Percentiles rank a stretch among this genome's conserved stretches.
These are phyloP conservation scores for Aromia moschata DNA, from an alignment of 2,888 invertebrate species.

Conservation along the genomic window DNA sequence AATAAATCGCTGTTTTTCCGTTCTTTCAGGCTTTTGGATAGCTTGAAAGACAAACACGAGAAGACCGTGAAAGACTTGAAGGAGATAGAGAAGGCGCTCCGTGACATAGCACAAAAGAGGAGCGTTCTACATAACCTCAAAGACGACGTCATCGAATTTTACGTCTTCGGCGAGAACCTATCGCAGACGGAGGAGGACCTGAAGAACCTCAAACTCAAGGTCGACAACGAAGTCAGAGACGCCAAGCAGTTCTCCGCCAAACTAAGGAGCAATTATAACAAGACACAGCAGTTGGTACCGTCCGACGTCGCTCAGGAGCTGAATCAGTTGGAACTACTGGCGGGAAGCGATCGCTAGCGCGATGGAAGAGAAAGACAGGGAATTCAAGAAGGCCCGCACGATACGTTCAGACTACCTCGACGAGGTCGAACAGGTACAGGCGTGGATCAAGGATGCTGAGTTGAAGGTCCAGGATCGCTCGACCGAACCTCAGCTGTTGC, in stretches of 20 bases:
- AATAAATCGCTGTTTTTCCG: slow-evolving; percentile 6
- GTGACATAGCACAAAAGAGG: slow-evolving; percentile 74
- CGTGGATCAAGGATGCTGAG: slow-evolving; percentile 87
- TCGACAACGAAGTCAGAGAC: slow-evolving; percentile 67
- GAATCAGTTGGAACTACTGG: slow-evolving; percentile 81
- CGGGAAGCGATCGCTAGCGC: slow-evolving; percentile 80
- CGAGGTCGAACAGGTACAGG: slow-evolving; percentile 83
- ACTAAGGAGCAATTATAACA: slow-evolving; percentile 71
- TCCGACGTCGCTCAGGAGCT: slow-evolving; percentile 83
- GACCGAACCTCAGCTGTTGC: slow-evolving; percentile 78
- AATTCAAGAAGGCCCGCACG: slow-evolving; percentile 86
- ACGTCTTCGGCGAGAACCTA: slow-evolving; percentile 82
- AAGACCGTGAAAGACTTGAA: slow-evolving; percentile 80
- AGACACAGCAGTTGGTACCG: slow-evolving; percentile 71
- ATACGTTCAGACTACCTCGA: slow-evolving; percentile 81
- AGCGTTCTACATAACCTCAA: slow-evolving; percentile 73
- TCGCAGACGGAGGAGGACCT: slow-evolving; percentile 70
- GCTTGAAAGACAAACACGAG: slow-evolving; percentile 78
- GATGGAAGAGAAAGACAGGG: slow-evolving; percentile 89
- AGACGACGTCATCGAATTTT: slow-evolving; percentile 74
- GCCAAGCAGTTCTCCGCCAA: slow-evolving; percentile 69
- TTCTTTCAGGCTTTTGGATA: slow-evolving; percentile 65
- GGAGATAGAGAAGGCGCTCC: slow-evolving; percentile 78
- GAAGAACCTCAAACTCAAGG: slow-evolving; percentile 67
- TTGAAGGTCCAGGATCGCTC: slow-evolving; percentile 80